phyloP scores from a whole-genome alignment of 2,797 vertebrate genomes.

The Coregonus sp. region DNA sequence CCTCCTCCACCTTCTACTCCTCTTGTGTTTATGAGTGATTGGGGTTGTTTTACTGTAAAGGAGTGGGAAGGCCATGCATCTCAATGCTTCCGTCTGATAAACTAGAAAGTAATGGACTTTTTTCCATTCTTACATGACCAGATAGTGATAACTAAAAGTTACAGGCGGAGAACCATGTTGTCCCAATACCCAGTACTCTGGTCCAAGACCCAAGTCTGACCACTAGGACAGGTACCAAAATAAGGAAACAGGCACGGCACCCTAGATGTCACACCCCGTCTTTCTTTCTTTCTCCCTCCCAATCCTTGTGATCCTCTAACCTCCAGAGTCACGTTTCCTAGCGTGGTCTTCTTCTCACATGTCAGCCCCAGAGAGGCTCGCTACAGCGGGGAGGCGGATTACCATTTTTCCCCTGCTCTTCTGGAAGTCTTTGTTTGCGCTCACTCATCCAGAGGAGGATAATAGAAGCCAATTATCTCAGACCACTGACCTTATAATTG shows the following conservation, averaged over 20 bases:
- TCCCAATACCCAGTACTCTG: too few relatives aligned
- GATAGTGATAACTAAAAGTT: not conserved
- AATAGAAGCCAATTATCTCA: slow-evolving; percentile 60
- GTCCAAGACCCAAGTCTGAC: not conserved
- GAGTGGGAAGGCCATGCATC: not conserved
- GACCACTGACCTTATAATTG: slow-evolving; percentile 55
- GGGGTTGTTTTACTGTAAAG: not conserved
- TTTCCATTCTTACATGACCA: not conserved
- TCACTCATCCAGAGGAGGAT: slow-evolving; percentile 57
- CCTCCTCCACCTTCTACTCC: not conserved
- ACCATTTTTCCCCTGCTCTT: slow-evolving; percentile 30
- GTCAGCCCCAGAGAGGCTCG: slow-evolving; percentile 39
- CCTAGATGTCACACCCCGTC: not conserved
- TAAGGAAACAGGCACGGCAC: not conserved
- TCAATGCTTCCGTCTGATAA: not conserved
- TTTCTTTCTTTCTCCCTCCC: slow-evolving; percentile 7
- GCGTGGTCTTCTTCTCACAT: slow-evolving; percentile 27
- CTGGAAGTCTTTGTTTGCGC: slow-evolving; percentile 60
- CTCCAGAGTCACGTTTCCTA: slow-evolving; percentile 6
- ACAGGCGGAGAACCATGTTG: too few relatives aligned
- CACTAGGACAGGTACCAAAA: not conserved
- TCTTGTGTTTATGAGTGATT: not conserved
- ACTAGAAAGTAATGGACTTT: not conserved
- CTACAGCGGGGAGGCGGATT: slow-evolving; percentile 29
- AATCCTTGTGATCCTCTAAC: not conserved